Evolutionary conservation across 2,888 invertebrate species (phyloP).

Genomic region (Yponomeuta sedellus): DNA sequence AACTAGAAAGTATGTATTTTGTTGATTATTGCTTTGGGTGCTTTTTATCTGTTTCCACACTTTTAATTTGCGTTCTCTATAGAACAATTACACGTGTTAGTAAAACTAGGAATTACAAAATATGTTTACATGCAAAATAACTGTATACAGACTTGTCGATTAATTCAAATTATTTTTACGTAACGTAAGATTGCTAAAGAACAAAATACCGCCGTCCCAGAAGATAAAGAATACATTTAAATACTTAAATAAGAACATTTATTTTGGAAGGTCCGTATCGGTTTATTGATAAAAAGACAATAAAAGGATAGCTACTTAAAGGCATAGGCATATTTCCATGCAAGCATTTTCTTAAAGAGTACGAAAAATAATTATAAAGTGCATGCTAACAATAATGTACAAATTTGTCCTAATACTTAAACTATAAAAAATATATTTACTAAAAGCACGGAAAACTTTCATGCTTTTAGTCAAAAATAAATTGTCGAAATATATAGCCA

Average conservation of each 20-base stretch:
- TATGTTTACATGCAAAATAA: background rate
- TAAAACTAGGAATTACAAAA: background rate
- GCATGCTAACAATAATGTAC: conserved; percentile 46
- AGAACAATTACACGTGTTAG: no score
- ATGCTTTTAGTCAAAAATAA: conserved; percentile 34
- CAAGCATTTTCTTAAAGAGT: conserved; percentile 48
- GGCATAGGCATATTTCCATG: conserved; percentile 58
- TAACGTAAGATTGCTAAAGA: background rate
- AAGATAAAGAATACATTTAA: conserved; percentile 42
- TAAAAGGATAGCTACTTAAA: conserved; percentile 27
- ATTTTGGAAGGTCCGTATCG: conserved; percentile 72
- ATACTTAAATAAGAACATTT: conserved; percentile 65
- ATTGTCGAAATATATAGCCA: conserved; percentile 5
- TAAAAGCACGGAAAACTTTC: conserved; percentile 38
- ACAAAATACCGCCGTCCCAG: conserved; percentile 41
- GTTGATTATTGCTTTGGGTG: background rate
- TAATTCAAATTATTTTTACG: background rate
- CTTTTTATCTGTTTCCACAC: no score
- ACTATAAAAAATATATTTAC: conserved; percentile 19
- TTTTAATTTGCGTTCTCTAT: no score
- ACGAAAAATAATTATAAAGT: conserved; percentile 50
- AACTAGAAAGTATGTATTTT: background rate
- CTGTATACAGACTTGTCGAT: background rate
- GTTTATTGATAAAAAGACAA: conserved; percentile 39
- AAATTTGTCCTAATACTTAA: background rate